Evolutionary conservation across 2,888 invertebrate species (phyloP).

Genomic region (Drosophila mayaguana): DNA sequence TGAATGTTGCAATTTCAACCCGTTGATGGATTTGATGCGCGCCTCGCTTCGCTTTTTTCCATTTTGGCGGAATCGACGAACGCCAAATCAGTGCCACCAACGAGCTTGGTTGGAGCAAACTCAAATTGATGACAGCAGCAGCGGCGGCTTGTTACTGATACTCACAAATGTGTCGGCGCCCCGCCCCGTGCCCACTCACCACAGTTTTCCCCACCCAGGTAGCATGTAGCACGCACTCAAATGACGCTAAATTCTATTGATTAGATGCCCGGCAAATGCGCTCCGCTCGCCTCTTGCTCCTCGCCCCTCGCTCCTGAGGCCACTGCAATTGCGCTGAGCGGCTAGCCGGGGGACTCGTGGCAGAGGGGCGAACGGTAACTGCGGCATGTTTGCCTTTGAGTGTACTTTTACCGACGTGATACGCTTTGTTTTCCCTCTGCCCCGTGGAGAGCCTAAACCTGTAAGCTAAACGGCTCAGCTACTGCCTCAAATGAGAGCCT

Average conservation of each 20-base stretch:
- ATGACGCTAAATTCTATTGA: slow-evolving; percentile 79
- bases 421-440: neutral
- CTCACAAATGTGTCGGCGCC: slow-evolving; percentile 57
- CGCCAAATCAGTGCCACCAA: slow-evolving; percentile 72
- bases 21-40: slow-evolving; percentile 78
- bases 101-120: slow-evolving; percentile 48
- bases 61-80: slow-evolving; percentile 68
- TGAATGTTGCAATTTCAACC: slow-evolving; percentile 80
- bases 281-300: neutral
- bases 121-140: slow-evolving; percentile 73
- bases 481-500: neutral
- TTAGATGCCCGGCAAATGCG: slow-evolving; percentile 68
- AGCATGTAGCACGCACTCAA: slow-evolving; percentile 68
- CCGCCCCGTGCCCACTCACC: neutral
- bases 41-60: slow-evolving; percentile 9
- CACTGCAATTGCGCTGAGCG: slow-evolving; percentile 8
- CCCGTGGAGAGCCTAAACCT: neutral
- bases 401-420: slow-evolving; percentile 27
- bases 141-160: slow-evolving; percentile 65
- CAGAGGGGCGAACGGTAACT: neutral
- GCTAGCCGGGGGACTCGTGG: neutral
- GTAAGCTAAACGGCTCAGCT: neutral
- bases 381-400: slow-evolving; percentile 33
- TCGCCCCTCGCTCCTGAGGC: neutral
- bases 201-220: slow-evolving; percentile 12